Conservation (phyloP, 1,140 invertebrate species). For the Berghia stephanieae region DNA sequence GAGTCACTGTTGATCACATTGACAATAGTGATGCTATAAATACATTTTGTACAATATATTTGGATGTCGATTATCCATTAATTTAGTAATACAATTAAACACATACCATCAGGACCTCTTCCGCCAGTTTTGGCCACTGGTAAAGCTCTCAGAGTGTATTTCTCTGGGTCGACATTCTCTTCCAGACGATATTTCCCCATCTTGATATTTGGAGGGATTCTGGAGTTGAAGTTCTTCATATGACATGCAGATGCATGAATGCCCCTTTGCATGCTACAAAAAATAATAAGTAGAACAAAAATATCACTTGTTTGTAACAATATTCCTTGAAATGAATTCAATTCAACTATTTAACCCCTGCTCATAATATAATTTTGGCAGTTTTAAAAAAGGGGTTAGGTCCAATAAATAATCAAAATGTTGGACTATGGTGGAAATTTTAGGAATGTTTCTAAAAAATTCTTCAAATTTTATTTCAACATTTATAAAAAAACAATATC, state of each 20-base stretch:
- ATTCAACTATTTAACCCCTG: no score
- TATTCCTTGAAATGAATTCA: no score
- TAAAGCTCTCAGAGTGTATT: conserved; percentile 52
- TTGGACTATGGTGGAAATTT: no score
- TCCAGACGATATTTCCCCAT: conserved; percentile 14
- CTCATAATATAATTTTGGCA: no score
- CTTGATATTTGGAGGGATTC: conserved; percentile 11
- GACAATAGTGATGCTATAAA: neutral
- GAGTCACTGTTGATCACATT: neutral
- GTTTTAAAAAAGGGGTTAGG: no score
- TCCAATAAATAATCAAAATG: no score
- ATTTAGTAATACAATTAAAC: neutral
- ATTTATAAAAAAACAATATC: no score
- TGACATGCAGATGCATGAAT: neutral
- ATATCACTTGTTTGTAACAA: no score
- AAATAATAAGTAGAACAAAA: no score
- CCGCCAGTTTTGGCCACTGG: conserved; percentile 53
- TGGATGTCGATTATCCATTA: neutral
- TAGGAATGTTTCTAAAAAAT: no score
- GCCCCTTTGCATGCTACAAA: no score
- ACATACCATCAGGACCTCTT: conserved; percentile 55
- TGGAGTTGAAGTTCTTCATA: conserved; percentile 14
- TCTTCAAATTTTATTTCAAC: no score
- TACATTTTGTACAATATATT: neutral
- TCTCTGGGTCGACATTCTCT: conserved; percentile 17